phyloP scores from a whole-genome alignment of 2,113 vertebrate genomes.

The Crotalus horridus region DNA sequence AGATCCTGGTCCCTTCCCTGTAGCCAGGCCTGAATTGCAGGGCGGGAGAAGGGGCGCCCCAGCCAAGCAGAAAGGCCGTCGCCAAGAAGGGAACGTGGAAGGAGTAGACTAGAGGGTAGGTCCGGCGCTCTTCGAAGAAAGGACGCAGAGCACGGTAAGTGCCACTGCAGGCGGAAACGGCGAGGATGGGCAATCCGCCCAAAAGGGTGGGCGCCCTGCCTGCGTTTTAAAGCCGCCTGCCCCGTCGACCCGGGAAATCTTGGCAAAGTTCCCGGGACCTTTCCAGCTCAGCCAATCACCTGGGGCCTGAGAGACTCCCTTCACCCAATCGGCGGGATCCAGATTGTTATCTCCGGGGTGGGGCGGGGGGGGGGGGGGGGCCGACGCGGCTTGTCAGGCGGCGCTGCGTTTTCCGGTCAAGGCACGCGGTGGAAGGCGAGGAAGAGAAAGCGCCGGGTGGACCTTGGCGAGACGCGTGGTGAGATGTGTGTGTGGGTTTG shows the following conservation, averaged over 20 bases:
- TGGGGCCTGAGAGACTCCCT: too few relatives aligned
- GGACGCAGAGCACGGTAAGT: background rate
- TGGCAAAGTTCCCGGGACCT: background rate
- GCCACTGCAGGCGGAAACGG: background rate
- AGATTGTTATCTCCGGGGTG: background rate
- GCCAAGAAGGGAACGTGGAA: background rate
- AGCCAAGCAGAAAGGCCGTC: background rate
- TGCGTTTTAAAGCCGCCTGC: background rate
- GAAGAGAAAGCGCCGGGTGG: background rate
- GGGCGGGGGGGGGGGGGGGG: accelerated
- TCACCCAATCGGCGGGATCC: background rate
- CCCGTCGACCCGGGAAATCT: background rate
- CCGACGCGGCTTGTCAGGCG: background rate
- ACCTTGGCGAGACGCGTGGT: background rate
- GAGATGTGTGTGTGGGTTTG: background rate
- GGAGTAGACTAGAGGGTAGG: background rate
- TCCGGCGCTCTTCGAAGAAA: background rate
- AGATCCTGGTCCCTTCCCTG: background rate
- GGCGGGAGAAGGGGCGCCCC: background rate
- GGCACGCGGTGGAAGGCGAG: too few relatives aligned
- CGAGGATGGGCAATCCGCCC: too few relatives aligned
- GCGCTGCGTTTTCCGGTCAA: background rate
- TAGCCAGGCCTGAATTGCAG: background rate
- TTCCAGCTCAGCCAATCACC: too few relatives aligned
- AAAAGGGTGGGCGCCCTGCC: background rate